Evolutionary conservation across 1,140 invertebrate species (phyloP).

Genomic region (Triops cancriformis): DNA sequence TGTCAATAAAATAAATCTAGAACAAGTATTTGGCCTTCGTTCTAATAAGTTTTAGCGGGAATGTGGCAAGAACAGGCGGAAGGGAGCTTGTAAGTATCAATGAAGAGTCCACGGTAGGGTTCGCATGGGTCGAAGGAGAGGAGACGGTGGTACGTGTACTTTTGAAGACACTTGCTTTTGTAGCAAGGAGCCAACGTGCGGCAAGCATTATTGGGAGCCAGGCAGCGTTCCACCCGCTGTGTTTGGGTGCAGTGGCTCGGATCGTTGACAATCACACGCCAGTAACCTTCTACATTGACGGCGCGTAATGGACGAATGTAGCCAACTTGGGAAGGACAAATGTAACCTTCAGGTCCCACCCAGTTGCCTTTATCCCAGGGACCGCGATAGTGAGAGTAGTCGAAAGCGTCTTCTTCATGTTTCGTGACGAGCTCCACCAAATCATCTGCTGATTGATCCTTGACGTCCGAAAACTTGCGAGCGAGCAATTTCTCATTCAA

Average conservation of each 20-base stretch:
- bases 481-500: constrained; percentile 31
- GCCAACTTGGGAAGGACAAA: constrained; percentile 30
- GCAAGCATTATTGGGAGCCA: constrained; percentile 30
- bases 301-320: constrained; percentile 32
- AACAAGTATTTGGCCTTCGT: constrained; percentile 15
- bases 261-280: constrained; percentile 32
- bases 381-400: constrained; percentile 33
- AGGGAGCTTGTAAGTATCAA: constrained; percentile 32
- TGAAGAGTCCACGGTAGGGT: constrained; percentile 31
- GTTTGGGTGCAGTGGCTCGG: constrained; percentile 32
- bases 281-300: constrained; percentile 31
- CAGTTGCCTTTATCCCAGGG: constrained; percentile 28
- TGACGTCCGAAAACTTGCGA: constrained; percentile 34
- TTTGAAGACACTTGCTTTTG: constrained; percentile 31
- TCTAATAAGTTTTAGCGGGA: constrained; percentile 25
- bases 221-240: constrained; percentile 30
- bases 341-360: constrained; percentile 29
- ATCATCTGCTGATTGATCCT: constrained; percentile 33
- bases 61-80: constrained; percentile 33
- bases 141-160: constrained; percentile 33
- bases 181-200: constrained; percentile 32
- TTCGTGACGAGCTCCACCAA: constrained; percentile 32
- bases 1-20: neutral
- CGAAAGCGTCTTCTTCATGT: constrained; percentile 33
- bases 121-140: constrained; percentile 33